Evolutionary conservation across 2,113 vertebrate species (phyloP).

Genomic region (Syngnathoides biaculeatus): DNA sequence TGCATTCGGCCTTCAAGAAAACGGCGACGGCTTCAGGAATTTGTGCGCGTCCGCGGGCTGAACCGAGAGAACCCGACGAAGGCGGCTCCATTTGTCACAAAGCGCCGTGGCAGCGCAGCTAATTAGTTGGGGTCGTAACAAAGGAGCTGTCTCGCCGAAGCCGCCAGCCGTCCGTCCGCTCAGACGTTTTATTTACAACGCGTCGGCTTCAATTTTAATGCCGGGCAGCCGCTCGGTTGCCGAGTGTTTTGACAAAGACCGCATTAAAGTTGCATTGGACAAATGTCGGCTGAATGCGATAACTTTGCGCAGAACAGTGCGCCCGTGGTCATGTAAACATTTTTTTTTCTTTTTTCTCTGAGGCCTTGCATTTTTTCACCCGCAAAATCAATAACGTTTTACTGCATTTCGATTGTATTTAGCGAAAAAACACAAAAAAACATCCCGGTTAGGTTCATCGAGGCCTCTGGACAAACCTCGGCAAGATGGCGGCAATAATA

Average conservation of each 20-base stretch:
- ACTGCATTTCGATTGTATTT: too few species aligned
- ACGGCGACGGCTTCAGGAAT: conserved; percentile 39
- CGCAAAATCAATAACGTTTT: neutral
- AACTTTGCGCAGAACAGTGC: neutral
- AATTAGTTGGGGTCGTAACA: conserved; percentile 65
- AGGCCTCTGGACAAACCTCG: too few species aligned
- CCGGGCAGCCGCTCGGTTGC: conserved; percentile 3
- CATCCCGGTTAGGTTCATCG: too few species aligned
- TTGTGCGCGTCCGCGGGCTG: conserved; percentile 32
- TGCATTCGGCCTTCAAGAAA: conserved; percentile 3
- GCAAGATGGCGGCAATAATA: neutral
- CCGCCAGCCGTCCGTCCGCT: conserved; percentile 46
- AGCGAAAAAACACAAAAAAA: too few species aligned
- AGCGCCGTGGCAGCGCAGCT: conserved; percentile 51
- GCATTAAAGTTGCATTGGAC: conserved; percentile 8
- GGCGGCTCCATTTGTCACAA: conserved; percentile 56
- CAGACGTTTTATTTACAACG: neutral
- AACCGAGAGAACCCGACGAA: conserved; percentile 37
- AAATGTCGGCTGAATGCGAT: neutral
- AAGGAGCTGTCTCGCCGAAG: conserved; percentile 55
- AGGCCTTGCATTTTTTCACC: neutral
- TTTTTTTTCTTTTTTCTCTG: neutral
- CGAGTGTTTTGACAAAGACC: conserved; percentile 4
- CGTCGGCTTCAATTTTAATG: conserved; percentile 3
- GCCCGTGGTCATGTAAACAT: neutral